Evolutionary conservation across 2,113 vertebrate genomes (phyloP).

Genomic region (Leiothrix lutea): DNA sequence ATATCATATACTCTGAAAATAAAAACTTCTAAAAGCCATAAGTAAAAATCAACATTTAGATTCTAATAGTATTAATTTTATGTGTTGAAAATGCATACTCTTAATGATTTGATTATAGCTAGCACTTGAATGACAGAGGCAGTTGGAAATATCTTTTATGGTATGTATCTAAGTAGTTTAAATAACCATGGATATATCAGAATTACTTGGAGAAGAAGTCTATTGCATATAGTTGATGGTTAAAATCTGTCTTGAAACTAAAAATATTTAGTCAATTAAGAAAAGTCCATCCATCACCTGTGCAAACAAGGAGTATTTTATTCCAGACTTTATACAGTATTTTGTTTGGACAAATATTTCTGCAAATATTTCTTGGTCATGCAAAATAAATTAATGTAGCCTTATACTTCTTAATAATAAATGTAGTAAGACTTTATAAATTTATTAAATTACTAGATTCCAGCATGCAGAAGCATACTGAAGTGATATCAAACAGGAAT

Average conservation of each 20-base stretch:
- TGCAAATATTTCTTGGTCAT: background rate
- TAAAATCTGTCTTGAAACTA: background rate
- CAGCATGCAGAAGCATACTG: background rate
- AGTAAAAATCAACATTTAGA: background rate
- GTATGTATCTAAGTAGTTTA: background rate
- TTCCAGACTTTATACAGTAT: background rate
- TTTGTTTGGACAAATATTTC: background rate
- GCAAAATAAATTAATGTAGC: background rate
- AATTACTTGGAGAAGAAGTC: background rate
- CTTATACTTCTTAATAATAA: background rate
- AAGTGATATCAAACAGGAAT: background rate
- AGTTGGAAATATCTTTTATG: background rate
- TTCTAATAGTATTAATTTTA: background rate
- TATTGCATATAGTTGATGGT: rapidly evolving
- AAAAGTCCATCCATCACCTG: background rate
- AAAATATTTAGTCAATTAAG: background rate
- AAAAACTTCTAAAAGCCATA: background rate
- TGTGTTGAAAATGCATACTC: background rate
- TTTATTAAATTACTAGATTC: background rate
- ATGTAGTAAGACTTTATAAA: background rate
- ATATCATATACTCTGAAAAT: background rate
- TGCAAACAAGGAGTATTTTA: background rate
- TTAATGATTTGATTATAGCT: background rate
- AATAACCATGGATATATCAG: background rate
- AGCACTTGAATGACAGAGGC: background rate